These are phyloP conservation scores for Tricholauxania praeusta DNA, from an alignment of 2,888 invertebrate genomes.

Conservation along the genomic window DNA sequence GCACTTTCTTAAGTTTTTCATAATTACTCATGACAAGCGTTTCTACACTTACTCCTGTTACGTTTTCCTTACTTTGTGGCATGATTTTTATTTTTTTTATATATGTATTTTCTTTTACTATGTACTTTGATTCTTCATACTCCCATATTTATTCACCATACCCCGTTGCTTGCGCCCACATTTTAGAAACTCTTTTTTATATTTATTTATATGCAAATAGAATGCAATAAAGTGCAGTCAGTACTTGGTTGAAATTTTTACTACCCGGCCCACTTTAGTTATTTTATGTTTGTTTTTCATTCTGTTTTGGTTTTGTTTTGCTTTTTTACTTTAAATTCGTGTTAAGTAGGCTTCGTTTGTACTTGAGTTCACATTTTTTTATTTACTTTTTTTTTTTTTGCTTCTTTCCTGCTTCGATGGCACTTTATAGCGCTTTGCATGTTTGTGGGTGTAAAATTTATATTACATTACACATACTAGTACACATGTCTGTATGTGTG, in stretches of 20 bases:
- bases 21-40: too few species aligned
- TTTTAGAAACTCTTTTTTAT: too few species aligned
- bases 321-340: slow-evolving; percentile 19
- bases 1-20: too few species aligned
- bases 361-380: slow-evolving; percentile 20
- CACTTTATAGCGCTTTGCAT: background rate
- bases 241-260: slow-evolving; percentile 1
- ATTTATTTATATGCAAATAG: slow-evolving; percentile 10
- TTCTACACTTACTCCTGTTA: too few species aligned
- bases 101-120: too few species aligned
- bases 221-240: slow-evolving; percentile 16
- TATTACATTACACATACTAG: background rate
- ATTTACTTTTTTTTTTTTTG: slow-evolving; percentile 4
- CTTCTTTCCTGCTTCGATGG: background rate
- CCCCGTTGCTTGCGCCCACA: too few species aligned
- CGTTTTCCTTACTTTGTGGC: too few species aligned
- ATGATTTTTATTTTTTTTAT: too few species aligned
- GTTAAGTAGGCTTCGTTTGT: slow-evolving; percentile 32
- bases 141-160: too few species aligned
- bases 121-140: too few species aligned
- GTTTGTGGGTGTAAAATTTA: slow-evolving; percentile 19
- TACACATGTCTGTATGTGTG: background rate
- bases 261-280: too few species aligned
- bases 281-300: too few species aligned
- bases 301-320: background rate